Base-by-base conservation (phyloP, 2,888 invertebrate species). In the Hydrotaea cyrtoneurina region DNA sequence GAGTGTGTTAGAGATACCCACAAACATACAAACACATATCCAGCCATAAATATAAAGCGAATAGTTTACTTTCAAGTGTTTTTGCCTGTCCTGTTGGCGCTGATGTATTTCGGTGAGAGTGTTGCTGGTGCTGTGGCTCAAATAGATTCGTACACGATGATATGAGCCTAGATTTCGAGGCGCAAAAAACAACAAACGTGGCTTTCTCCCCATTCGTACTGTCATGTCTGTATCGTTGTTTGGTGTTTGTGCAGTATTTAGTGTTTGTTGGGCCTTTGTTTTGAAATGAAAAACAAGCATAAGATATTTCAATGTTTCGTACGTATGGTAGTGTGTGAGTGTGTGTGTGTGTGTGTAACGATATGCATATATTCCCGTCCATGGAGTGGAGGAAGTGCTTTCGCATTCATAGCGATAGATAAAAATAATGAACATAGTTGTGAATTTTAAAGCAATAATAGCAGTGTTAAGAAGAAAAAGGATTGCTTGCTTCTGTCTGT, bases 141-240 rank as follows among this genome's bases (percentile, higher is more conserved):
- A 69, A 69, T 69, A 69, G 69, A 69, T 69, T 69, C 19, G 69
- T 69, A 46, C 69, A 46, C 15, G 46, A 69, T 87, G 88, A 88
- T 87, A 88, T 88, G 88, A 89, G 90, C 90, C 90, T 89, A 89
- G 88, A 90, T 89, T 89, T 89, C 57, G 88, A 86, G 85, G 13
- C 15, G 4, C 39, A 80, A 72, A 80, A 72, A 57, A 31, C 39
- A 80, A 72, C 77, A 72, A 57, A 31, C 39, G 17, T 36, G 36
- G 39, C 46, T 46, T 43, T 69, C 21, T 19, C 59, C 17, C 17
- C 43, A 66, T 66, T 66, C 19, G 43, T 21, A 66, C 26, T n/a
- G 7, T 0, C 11, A 11, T 19, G 46, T 23, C 21, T 31, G 57
- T 31, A 2, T 31, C 5, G 19, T 36, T 19, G 39, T 39, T 64